phyloP scores from a whole-genome alignment of 2,797 vertebrate species.

The Knipowitschia caucasica region DNA sequence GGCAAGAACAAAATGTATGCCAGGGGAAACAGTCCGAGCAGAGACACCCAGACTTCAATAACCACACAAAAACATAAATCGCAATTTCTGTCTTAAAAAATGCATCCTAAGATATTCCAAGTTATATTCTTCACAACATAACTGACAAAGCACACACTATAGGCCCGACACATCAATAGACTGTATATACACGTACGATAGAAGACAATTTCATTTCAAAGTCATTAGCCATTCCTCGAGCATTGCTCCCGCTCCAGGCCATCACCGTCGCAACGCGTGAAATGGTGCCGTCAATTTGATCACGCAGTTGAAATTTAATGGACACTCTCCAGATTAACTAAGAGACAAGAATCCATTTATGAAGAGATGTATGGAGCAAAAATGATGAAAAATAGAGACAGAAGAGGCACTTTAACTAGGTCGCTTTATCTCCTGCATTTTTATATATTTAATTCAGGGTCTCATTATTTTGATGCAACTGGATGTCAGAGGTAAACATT shows the following conservation, averaged over 20 bases:
- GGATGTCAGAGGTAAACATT: background rate
- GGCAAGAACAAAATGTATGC: too few relatives aligned
- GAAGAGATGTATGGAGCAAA: background rate
- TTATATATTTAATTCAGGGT: background rate
- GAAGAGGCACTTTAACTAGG: background rate
- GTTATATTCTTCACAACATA: too few relatives aligned
- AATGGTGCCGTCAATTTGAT: constrained; percentile 26
- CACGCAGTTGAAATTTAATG: constrained; percentile 12
- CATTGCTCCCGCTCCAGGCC: background rate
- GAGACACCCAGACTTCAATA: too few relatives aligned
- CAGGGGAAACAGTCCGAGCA: too few relatives aligned
- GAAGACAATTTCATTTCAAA: constrained; percentile 16
- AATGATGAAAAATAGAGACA: background rate
- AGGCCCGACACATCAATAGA: constrained; percentile 9
- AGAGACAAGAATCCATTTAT: constrained; percentile 7
- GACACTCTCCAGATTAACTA: constrained; percentile 16
- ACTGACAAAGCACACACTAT: too few relatives aligned
- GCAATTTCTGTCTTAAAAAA: too few relatives aligned
- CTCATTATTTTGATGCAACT: background rate
- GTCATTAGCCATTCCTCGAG: constrained; percentile 7
- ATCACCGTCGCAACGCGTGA: constrained; percentile 8
- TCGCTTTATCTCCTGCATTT: background rate
- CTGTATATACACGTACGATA: background rate
- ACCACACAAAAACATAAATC: too few relatives aligned
- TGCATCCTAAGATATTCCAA: too few relatives aligned